Percentiles rank a stretch among this genome's conserved stretches.
These are phyloP conservation scores for Cheilosia pagana DNA, from an alignment of 2,888 invertebrate species.

Conservation along the genomic window DNA sequence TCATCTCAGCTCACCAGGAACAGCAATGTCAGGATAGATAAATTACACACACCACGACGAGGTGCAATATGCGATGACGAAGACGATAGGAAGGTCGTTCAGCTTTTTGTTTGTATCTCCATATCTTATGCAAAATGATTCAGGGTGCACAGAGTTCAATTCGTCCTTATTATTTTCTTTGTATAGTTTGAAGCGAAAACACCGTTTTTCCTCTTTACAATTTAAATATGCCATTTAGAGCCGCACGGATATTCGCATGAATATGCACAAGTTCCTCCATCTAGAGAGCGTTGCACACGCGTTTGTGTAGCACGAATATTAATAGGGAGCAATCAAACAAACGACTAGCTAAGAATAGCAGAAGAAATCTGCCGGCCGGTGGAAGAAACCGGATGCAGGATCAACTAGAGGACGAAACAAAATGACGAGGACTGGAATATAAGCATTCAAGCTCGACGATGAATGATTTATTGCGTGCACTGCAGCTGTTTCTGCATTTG, in stretches of 20 bases:
- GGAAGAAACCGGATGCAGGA: constrained; percentile 32
- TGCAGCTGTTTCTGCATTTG: constrained; percentile 76
- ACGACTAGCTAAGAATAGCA: constrained; percentile 62
- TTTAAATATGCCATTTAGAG: constrained; percentile 49
- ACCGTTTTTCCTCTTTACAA: constrained; percentile 15
- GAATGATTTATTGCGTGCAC: constrained; percentile 77
- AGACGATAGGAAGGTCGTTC: constrained; percentile 48
- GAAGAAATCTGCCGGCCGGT: constrained; percentile 53
- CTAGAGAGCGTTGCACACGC: constrained; percentile 22
- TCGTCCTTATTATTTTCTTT: constrained; percentile 13
- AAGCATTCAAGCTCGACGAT: constrained; percentile 73
- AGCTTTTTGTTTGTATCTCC: constrained; percentile 46
- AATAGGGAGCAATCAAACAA: constrained; percentile 73
- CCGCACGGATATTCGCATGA: constrained; percentile 44
- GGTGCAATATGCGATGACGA: constrained; percentile 56
- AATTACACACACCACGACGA: constrained; percentile 56
- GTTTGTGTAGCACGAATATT: constrained; percentile 70
- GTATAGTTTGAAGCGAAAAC: neutral
- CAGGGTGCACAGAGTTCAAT: constrained; percentile 59
- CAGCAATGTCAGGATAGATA: constrained; percentile 54
- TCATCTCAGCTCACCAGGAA: constrained; percentile 15
- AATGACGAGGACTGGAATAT: constrained; percentile 65
- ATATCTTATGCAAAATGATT: constrained; percentile 32
- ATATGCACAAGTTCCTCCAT: constrained; percentile 55
- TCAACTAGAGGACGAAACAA: constrained; percentile 36